Evolutionary conservation across 1,140 invertebrate species (phyloP).

Genomic region (Hypothenemus hampei): DNA sequence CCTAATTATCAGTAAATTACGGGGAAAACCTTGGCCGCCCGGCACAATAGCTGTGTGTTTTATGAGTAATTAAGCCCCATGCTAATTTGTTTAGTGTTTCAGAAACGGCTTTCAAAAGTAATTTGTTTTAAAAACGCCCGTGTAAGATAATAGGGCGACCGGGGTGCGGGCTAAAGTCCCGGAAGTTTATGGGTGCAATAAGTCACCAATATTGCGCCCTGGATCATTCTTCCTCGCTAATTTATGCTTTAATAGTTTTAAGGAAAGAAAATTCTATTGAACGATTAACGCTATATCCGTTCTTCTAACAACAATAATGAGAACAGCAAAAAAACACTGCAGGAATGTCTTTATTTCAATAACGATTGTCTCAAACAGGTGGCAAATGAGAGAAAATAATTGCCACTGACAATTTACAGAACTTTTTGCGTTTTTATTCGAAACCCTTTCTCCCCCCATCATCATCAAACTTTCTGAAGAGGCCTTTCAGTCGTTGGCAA

Average conservation of each 20-base stretch:
- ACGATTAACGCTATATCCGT: too few relatives aligned
- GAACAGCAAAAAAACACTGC: too few relatives aligned
- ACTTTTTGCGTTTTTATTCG: too few relatives aligned
- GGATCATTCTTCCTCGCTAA: neutral
- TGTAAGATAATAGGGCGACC: conserved; percentile 1
- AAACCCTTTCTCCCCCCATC: too few relatives aligned
- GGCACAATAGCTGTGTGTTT: conserved; percentile 6
- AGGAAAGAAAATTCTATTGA: too few relatives aligned
- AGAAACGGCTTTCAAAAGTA: conserved; percentile 15
- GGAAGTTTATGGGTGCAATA: conserved; percentile 8
- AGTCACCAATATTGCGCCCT: conserved; percentile 7
- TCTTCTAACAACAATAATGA: too few relatives aligned
- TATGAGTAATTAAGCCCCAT: conserved; percentile 24
- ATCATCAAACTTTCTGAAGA: too few relatives aligned
- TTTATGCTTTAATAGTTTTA: conserved; percentile 2
- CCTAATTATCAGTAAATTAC: conserved; percentile 19
- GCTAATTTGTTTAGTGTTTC: conserved; percentile 24
- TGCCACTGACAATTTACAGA: too few relatives aligned
- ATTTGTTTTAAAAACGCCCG: conserved; percentile 16
- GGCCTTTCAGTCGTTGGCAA: neutral
- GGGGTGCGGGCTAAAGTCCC: neutral
- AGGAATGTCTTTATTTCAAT: too few relatives aligned
- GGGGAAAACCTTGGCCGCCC: conserved; percentile 9
- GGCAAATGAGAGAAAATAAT: too few relatives aligned
- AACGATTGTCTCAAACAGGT: too few relatives aligned